Conservation (phyloP, 2,797 vertebrate species). For the Eulemur mongoz region DNA sequence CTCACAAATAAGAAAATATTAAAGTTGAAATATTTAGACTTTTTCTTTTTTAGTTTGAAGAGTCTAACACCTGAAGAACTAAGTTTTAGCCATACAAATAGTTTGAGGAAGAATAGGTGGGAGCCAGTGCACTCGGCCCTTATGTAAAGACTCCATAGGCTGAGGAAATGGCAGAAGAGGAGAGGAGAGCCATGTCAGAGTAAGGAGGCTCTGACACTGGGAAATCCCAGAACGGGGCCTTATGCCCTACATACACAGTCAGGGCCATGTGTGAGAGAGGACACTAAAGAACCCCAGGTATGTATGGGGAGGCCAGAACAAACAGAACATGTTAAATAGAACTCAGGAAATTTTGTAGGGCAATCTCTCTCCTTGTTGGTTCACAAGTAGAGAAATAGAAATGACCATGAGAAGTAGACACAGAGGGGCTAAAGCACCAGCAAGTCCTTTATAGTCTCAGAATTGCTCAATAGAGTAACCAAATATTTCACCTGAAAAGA, state of each 20-base stretch:
- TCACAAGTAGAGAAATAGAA: not conserved
- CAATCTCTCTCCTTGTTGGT: not conserved
- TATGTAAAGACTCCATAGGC: not conserved
- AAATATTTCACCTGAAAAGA: not conserved
- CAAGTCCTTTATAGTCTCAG: not conserved
- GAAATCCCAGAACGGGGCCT: not conserved
- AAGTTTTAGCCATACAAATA: not conserved
- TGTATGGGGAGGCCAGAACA: not conserved
- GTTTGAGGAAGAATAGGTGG: not conserved
- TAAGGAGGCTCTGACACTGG: not conserved
- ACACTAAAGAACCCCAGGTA: not conserved
- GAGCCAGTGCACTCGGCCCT: rapidly evolving
- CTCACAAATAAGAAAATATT: not conserved
- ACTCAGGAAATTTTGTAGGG: not conserved
- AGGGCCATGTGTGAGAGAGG: too few species aligned
- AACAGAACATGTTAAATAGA: not conserved
- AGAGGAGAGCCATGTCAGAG: not conserved
- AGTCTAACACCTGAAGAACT: not conserved
- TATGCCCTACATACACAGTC: not conserved
- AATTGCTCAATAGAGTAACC: not conserved
- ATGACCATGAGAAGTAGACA: not conserved
- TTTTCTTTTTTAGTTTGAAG: not conserved
- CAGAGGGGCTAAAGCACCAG: not conserved
- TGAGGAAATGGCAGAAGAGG: not conserved
- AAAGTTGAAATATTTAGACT: not conserved